phyloP scores from a whole-genome alignment of 2,113 vertebrate genomes.

The Apodemus speciosus region DNA sequence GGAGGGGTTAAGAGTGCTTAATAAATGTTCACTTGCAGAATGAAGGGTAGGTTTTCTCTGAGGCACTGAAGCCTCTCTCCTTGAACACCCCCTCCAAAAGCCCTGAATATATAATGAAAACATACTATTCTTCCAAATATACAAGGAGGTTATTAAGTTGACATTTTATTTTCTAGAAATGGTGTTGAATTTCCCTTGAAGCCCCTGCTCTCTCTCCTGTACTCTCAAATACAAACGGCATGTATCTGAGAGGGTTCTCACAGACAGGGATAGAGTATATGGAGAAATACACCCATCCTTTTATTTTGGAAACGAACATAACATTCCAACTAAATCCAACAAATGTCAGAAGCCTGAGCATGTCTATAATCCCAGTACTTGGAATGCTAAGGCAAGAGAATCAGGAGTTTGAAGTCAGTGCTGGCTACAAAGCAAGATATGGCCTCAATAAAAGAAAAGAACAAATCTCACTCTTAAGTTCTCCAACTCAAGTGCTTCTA shows the following conservation, averaged over 20 bases:
- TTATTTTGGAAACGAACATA: slow-evolving; percentile 44
- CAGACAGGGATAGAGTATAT: neutral
- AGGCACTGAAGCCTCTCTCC: neutral
- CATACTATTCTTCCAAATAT: neutral
- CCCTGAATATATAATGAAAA: slow-evolving; percentile 55
- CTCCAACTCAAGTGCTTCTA: neutral
- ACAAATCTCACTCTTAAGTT: neutral
- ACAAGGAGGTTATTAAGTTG: slow-evolving; percentile 45
- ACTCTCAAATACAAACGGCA: neutral
- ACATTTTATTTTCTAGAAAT: slow-evolving; percentile 63
- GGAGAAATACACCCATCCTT: neutral
- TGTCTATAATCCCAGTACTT: neutral
- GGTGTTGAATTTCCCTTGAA: slow-evolving; percentile 59
- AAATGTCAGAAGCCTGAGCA: neutral
- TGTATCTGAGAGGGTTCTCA: neutral
- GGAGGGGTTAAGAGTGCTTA: neutral
- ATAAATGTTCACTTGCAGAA: neutral
- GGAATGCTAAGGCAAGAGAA: neutral
- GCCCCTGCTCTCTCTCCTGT: neutral
- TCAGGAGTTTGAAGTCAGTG: neutral
- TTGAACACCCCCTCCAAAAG: neutral
- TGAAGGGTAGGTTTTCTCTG: slow-evolving; percentile 25
- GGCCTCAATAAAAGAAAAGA: neutral
- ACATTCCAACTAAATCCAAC: neutral
- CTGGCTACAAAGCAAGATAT: neutral